Evolutionary conservation across 2,888 invertebrate species (phyloP).

Genomic region (Argyresthia goedartella): DNA sequence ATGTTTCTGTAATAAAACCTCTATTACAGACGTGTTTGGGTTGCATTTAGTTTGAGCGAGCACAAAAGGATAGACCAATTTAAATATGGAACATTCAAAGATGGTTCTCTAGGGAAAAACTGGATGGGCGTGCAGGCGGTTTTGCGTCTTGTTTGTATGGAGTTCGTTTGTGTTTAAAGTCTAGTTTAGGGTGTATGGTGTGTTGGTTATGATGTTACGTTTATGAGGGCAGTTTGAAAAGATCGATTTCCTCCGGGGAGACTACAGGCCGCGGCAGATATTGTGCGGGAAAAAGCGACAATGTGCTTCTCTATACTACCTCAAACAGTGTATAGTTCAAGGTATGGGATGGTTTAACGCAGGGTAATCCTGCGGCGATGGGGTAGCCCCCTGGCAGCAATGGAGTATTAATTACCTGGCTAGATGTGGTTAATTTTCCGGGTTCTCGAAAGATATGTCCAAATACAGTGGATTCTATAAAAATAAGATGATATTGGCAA

Average conservation of each 20-base stretch:
- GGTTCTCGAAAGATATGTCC: too few relatives aligned
- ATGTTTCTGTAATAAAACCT: conserved; percentile 16
- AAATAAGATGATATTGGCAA: too few relatives aligned
- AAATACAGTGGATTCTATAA: too few relatives aligned
- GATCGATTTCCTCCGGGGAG: conserved; percentile 59
- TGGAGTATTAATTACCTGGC: too few relatives aligned
- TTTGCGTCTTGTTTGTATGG: conserved; percentile 17
- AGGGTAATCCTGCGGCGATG: too few relatives aligned
- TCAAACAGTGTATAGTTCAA: too few relatives aligned
- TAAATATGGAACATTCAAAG: conserved; percentile 60
- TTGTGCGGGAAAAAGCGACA: conserved; percentile 24
- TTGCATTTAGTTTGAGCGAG: conserved; percentile 16
- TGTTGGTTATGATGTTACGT: conserved; percentile 27
- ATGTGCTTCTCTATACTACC: conserved; percentile 12
- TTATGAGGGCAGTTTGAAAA: conserved; percentile 20
- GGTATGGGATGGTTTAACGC: too few relatives aligned
- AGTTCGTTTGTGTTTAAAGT: conserved; percentile 10
- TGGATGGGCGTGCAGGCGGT: conserved; percentile 26
- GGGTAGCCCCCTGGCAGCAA: too few relatives aligned
- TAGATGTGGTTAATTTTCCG: too few relatives aligned
- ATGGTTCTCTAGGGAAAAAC: conserved; percentile 69
- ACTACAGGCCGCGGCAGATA: conserved; percentile 34
- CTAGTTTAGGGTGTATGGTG: conserved; percentile 20
- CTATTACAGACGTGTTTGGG: conserved; percentile 11
- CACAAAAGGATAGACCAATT: conserved; percentile 51